Evolutionary conservation across 92 coral and sea anemone genomes (phyloP), one percentile per base, ranked within the genome.

Genomic region (Isaurus tuberculatus): DNA sequence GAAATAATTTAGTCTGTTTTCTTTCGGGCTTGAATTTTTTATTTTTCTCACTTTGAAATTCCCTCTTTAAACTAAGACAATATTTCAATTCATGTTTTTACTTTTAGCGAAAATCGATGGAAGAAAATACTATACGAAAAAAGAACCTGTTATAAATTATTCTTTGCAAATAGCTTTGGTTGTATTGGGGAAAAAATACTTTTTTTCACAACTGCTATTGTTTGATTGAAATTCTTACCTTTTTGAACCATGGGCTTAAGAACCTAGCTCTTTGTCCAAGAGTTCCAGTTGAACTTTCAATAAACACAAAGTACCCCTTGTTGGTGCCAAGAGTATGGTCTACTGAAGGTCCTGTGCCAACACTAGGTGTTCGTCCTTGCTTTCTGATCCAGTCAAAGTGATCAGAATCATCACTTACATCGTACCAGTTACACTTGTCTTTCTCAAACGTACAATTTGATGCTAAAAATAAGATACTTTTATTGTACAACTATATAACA

Each of bases 251-350:
- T 28, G 99, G 97, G 65, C 99, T 90, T 10, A 94, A 61, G 46
- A 94, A 75, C 65, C 80, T 90, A 4, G 99, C 99, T 32, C 90
- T 91, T 84, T 94, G 91, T 17, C 94, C 92, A 9, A 91, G 84
- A 26, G 80, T 46, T 23, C 99, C 99, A 67, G 75, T 86, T 2
- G 99, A 85, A 17, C 98, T 80, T 87, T 97, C 99, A 33, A 97
- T 97, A 70, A 90, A 97, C 28, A 97, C 67, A 80, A 78, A 97
- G 86, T 94, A 97, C 23, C 99, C 99, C 29, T 42, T 75, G 68
- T 89, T 94, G 14, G 97, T 92, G 16, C 98, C 98, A 9, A 88
- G 88, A 3, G 98, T 97, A 84, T 97, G 99, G 74, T 97, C 99
- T 0, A 87, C 92, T 9, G 93, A 86, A 28, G 99, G 99, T 2